Percentiles rank a stretch among this genome's conserved stretches.
phyloP scores from a whole-genome alignment of 2,888 invertebrate genomes.

The Agonum fuliginosum region DNA sequence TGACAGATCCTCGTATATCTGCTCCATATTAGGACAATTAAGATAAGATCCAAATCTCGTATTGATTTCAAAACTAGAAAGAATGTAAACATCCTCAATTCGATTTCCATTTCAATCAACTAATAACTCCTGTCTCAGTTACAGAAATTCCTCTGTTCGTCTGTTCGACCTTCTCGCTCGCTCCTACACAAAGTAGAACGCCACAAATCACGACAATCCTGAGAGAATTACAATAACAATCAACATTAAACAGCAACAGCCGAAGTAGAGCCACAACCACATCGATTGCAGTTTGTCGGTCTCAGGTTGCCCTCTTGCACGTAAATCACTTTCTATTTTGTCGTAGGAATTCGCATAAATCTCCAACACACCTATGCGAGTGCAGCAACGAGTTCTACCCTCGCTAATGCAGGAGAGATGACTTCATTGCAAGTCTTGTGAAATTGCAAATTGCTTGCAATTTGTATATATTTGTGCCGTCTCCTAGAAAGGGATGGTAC shows the following conservation, averaged over 20 bases:
- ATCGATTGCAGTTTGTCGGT: slow-evolving; percentile 1
- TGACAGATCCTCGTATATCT: no score
- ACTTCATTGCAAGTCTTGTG: neutral
- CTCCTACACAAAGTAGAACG: slow-evolving; percentile 14
- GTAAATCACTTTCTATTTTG: slow-evolving; percentile 52
- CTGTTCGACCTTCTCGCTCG: slow-evolving; percentile 22
- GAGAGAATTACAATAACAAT: slow-evolving; percentile 40
- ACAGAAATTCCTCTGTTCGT: slow-evolving; percentile 23
- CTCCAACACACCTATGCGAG: neutral
- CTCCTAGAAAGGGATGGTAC: no score
- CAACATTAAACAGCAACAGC: slow-evolving; percentile 18
- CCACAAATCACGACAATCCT: slow-evolving; percentile 23
- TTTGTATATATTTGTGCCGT: no score
- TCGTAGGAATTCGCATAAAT: slow-evolving; percentile 45
- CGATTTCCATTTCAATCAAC: neutral
- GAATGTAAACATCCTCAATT: slow-evolving; percentile 33
- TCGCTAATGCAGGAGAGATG: neutral
- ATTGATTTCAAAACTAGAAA: neutral
- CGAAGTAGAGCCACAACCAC: neutral
- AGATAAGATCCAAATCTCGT: slow-evolving; percentile 3
- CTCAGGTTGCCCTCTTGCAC: slow-evolving; percentile 19
- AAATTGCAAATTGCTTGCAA: neutral
- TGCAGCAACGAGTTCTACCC: slow-evolving; percentile 5
- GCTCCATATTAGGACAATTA: no score
- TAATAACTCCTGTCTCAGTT: slow-evolving; percentile 6